phyloP scores from a whole-genome alignment of 2,888 invertebrate genomes.

The Zygogramma bicolorata region DNA sequence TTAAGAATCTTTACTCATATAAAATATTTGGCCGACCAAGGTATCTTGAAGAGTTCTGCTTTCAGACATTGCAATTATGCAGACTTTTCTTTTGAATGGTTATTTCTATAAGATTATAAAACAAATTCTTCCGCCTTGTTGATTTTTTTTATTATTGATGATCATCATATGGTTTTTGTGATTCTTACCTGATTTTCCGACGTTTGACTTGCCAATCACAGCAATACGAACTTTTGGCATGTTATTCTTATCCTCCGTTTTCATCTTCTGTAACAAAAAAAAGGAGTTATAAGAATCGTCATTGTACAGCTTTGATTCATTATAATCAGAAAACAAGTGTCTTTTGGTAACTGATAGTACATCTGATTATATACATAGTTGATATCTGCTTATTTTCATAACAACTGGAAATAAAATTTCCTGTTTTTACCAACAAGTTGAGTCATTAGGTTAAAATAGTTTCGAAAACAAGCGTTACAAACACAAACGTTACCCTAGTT shows the following conservation, averaged over 20 bases:
- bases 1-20: too few species aligned
- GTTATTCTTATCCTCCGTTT: slow-evolving; percentile 75
- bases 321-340: not conserved
- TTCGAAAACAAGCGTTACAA: too few species aligned
- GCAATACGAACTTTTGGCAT: slow-evolving; percentile 79
- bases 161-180: not conserved
- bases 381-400: not conserved
- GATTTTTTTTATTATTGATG: too few species aligned
- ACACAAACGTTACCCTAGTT: too few species aligned
- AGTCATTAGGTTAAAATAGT: too few species aligned
- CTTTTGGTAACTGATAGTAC: not conserved
- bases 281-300: not conserved
- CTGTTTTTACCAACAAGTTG: too few species aligned
- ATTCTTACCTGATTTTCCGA: slow-evolving; percentile 82
- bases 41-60: too few species aligned
- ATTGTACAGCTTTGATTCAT: not conserved
- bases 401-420: not conserved
- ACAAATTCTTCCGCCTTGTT: too few species aligned
- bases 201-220: slow-evolving; percentile 81
- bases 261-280: slow-evolving; percentile 65
- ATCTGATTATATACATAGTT: not conserved
- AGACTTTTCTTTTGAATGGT: too few species aligned
- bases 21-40: too few species aligned
- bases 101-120: too few species aligned
- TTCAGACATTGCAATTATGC: too few species aligned